A percentile compares a stretch with the other conserved stretches of the same genome.
phyloP scores from a whole-genome alignment of 1,140 invertebrate species.

The Atta colombica region DNA sequence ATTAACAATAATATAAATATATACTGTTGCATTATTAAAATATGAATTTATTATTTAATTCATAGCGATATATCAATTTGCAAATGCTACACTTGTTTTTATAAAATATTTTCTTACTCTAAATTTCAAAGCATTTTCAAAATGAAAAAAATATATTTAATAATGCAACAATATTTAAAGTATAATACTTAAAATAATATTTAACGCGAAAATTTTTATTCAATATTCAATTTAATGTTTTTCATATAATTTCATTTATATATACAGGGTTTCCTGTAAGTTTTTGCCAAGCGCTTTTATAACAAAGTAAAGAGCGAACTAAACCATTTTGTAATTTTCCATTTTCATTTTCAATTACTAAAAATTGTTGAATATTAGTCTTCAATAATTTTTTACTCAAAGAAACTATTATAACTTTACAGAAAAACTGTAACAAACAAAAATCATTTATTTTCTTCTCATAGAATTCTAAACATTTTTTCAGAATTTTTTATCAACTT shows the following conservation, averaged over 20 bases:
- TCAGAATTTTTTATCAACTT: too few species aligned
- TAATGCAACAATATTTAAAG: not conserved
- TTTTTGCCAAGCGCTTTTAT: too few species aligned
- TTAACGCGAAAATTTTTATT: constrained; percentile 2
- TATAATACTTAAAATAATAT: constrained; percentile 16
- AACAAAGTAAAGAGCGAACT: too few species aligned
- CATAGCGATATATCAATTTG: constrained; percentile 4
- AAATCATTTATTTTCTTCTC: too few species aligned
- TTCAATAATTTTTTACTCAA: too few species aligned
- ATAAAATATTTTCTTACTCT: constrained; percentile 25
- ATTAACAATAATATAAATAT: constrained; percentile 43
- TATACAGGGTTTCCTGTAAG: too few species aligned
- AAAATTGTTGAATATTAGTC: too few species aligned
- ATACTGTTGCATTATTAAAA: constrained; percentile 17
- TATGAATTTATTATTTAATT: constrained; percentile 6
- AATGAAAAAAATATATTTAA: constrained; percentile 11
- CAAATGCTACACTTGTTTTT: not conserved
- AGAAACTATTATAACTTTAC: too few species aligned
- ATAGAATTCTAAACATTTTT: too few species aligned
- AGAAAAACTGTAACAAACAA: too few species aligned
- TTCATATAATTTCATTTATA: not conserved
- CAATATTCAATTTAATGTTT: not conserved
- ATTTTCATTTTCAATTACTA: too few species aligned
- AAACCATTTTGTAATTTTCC: too few species aligned
- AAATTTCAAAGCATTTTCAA: not conserved